These are phyloP conservation scores for Orchesella flavescens DNA, from an alignment of 2,888 invertebrate genomes.

Conservation along the genomic window DNA sequence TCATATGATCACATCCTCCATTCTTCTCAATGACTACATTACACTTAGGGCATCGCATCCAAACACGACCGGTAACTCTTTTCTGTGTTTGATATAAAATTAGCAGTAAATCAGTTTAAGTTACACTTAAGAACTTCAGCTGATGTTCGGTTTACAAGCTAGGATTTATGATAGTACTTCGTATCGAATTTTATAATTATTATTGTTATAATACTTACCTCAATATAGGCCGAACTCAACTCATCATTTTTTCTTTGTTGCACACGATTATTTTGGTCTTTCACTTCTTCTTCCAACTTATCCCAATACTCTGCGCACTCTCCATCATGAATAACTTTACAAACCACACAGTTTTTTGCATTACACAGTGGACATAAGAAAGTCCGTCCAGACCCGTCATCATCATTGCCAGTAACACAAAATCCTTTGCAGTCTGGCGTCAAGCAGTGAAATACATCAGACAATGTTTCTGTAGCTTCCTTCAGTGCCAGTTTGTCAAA, in stretches of 20 bases:
- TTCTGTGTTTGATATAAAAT: no score
- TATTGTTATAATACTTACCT: no score
- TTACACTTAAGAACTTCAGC: no score
- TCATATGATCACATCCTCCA: conserved; percentile 21
- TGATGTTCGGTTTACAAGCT: no score
- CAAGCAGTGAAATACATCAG: conserved; percentile 25
- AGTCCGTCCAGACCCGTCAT: background rate
- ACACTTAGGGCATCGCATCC: conserved; percentile 13
- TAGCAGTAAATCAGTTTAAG: no score
- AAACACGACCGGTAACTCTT: background rate
- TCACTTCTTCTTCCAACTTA: background rate
- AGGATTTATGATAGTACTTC: no score
- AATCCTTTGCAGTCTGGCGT: background rate
- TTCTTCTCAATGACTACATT: conserved; percentile 20
- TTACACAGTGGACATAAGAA: conserved; percentile 22
- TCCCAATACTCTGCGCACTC: background rate
- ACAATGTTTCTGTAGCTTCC: conserved; percentile 23
- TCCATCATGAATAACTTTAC: conserved; percentile 33
- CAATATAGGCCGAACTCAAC: conserved; percentile 14
- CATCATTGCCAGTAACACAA: background rate
- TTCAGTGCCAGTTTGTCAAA: conserved; percentile 31
- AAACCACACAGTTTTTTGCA: conserved; percentile 8
- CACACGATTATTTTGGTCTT: conserved; percentile 18
- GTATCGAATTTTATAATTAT: no score
- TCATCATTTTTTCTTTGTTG: conserved; percentile 36